Percentiles rank a stretch among this genome's conserved stretches.
Evolutionary conservation across 2,113 vertebrate genomes (phyloP).

Genomic region (Podarcis muralis): DNA sequence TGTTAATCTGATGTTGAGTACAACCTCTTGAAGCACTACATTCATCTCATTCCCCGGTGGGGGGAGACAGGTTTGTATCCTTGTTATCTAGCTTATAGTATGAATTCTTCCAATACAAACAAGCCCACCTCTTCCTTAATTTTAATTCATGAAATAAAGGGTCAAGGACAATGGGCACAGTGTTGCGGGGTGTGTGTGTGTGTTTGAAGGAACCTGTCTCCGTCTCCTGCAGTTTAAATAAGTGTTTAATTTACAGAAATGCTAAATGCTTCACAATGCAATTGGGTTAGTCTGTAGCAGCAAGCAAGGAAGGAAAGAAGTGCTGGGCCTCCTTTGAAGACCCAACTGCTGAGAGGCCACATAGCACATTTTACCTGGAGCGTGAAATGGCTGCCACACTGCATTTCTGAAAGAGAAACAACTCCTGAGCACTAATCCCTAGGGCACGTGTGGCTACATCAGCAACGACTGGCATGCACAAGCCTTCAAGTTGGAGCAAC

Average conservation of each 20-base stretch:
- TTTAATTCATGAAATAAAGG: too few species aligned
- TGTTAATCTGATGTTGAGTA: neutral
- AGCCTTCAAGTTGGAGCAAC: neutral
- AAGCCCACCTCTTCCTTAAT: neutral
- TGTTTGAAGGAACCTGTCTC: neutral
- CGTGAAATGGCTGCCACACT: neutral
- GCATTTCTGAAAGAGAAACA: neutral
- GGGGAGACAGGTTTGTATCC: neutral
- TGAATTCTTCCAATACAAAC: neutral
- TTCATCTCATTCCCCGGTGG: too few species aligned
- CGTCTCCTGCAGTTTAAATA: neutral
- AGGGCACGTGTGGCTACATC: neutral
- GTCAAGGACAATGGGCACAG: too few species aligned
- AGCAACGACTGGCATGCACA: too few species aligned
- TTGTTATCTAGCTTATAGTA: neutral
- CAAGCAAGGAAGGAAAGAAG: neutral
- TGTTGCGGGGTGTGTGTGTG: too few species aligned
- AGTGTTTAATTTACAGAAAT: neutral
- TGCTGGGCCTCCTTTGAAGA: neutral
- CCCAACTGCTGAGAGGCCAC: neutral
- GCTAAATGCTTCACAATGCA: neutral
- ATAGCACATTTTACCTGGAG: neutral
- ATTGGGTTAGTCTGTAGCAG: neutral
- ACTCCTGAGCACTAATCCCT: neutral
- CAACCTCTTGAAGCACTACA: neutral